Evolutionary conservation across 2,113 vertebrate species (phyloP), one percentile per base, ranked within the genome.

Genomic region (Lophochroa leadbeateri): DNA sequence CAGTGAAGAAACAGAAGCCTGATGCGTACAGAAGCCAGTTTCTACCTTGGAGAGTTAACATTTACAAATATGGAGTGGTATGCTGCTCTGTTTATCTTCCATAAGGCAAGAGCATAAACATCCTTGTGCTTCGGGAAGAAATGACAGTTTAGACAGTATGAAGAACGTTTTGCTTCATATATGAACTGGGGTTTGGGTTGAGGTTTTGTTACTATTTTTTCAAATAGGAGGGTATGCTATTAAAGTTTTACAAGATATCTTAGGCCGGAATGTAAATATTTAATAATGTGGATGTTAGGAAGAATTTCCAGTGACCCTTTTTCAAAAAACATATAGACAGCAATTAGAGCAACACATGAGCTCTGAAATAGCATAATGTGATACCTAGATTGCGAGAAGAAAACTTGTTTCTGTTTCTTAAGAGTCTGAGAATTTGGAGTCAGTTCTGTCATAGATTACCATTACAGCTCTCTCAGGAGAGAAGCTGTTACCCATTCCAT

Each of bases 1-100:
- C 71, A 82, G 47, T 18, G 61, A 67, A 77, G 90, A 85, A 93
- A 43, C 9, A 58, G 87, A 31, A 91, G 90, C 9, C 39, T 52
- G 44, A 25, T 80, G 75, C 79, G 8, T 39, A 31, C 57, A 64
- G 81, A 87, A 70, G 72, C 84, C 82, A 87, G 82, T 68, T 82
- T 25, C 77, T 78, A 91, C 53, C 80, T 86, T 83, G 94, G 52
- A 57, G 72, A 82, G 46, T 90, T 64, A 96, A 96, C 97, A 98
- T 96, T 97, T 90, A 98, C 98, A 97, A 97, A 99, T 98, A 99
- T 98, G 99, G 99, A 98, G 98, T 98, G 98, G 98, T 98, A 99
- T 99, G 94, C 97, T 93, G 90, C 96, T 96, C 93, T 94, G 96
- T 95, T 96, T 97, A 96, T 94, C 78, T 65, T 79, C 61, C 65